Evolutionary conservation across 2,113 vertebrate genomes (phyloP), one percentile per base, ranked within the genome.

Genomic region (Crocuta crocuta): DNA sequence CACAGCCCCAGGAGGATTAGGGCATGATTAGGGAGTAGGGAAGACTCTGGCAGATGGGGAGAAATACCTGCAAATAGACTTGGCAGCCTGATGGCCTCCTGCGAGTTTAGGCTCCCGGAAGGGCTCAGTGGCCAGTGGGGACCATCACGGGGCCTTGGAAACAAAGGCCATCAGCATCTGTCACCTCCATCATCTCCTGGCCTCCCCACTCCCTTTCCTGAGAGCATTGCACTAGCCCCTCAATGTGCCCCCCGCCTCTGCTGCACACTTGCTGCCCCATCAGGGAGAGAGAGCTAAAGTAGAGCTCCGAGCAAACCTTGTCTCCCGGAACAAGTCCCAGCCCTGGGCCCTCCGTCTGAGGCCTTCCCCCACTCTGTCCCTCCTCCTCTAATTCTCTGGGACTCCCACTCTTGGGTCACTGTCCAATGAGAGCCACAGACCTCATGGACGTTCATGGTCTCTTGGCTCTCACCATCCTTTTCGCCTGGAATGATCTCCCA

Each of bases 1-100:
- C 89, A 93, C 58, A 76, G 97, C 97, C 97, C 98, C 66, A 9
- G 2, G 95, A 98, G 94, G 93, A 97, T 92, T 98, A 97, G 97
- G 91, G 50, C 79, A 12, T 66, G 97, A 97, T 96, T 97, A 97
- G 90, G 94, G 94, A 98, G 93, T 2, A 74, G 95, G 91, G 73
- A 96, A 92, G 93, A 97, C 94, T 26, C 71, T 2, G 24, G 58
- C 13, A 11, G 70, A 66, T 53, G 74, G 79, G 86, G 89, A 65
- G 92, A 93, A 89, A 87, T 61, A 58, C 58, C 84, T 94, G 92
- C 63, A 85, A 35, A 88, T 43, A 74, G 61, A 31, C 21, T 58
- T 8, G 55, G 96, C 50, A 19, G 65, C 71, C 88, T 33, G 31
- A 19, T 2, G 1, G 48, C 86, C 74, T 55, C n/a, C 55, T 45